Evolutionary conservation across 1,140 invertebrate genomes (phyloP), one percentile per base, ranked within the genome.

Genomic region (Trachymyrmex septentrionalis): DNA sequence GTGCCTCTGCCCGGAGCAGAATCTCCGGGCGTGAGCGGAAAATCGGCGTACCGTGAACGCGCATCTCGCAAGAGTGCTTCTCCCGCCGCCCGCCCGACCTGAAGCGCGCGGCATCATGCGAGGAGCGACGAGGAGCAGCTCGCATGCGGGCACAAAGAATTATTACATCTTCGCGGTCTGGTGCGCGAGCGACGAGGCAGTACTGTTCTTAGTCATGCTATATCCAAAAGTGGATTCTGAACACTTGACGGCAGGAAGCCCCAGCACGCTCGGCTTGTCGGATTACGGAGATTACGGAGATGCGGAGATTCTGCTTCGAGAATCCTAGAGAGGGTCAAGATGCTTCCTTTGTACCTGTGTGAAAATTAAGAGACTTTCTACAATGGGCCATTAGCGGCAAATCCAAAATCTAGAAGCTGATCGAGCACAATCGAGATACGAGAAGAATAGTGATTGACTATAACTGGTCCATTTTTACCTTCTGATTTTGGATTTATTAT

Each of bases 101-200:
- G 88, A 87, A 86, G 91, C 86, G 91, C 86, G 66, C 80, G 66
- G 66, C 78, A 59, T 48, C 64, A 53, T 80, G 84, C 76, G 38
- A 53, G 53, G 48, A 38, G 12, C 72, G 76, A 50, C 48, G 63
- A 84, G 78, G 34, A 90, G 88, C 80, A 86, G 85, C 81, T 90
- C 88, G 86, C 89, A 88, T 81, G 91, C 66, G 66, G 67, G 84
- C 91, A 86, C 91, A 77, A 88, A 88, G 91, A 93, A 93, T 94
- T 94, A 93, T 94, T 93, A 87, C 91, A 94, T 94, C 94, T 94
- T 94, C 91, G 91, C 89, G 93, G 90, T 94, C 93, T 94, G 94
- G 27, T 92, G 94, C 81, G 90, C 91, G 88, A 86, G 66, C 67
- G 84, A 86, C 87, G 80, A 80, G 63, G 72, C 73, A 72, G 66